These are phyloP conservation scores for Operophtera brumata DNA, from an alignment of 2,888 invertebrate genomes.

Conservation along the genomic window DNA sequence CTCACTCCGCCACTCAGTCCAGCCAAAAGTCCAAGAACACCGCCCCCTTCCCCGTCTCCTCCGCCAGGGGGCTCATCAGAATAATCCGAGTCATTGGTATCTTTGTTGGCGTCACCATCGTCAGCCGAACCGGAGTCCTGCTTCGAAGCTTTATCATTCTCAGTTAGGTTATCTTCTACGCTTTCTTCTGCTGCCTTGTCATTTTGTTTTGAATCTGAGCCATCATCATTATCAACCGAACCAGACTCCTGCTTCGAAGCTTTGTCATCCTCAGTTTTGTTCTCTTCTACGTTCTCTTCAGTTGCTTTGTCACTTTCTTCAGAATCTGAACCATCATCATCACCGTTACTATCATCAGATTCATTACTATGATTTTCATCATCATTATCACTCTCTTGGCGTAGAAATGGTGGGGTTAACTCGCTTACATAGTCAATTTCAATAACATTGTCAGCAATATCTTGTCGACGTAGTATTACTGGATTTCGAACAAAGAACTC, in stretches of 20 bases:
- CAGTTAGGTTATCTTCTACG: conserved; percentile 38
- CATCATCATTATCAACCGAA: conserved; percentile 26
- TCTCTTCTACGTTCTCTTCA: conserved; percentile 49
- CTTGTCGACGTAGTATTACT: conserved; percentile 42
- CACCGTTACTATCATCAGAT: conserved; percentile 32
- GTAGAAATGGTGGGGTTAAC: conserved; percentile 52
- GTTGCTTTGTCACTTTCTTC: conserved; percentile 40
- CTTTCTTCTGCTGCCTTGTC: conserved; percentile 50
- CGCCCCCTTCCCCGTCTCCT: conserved; percentile 74
- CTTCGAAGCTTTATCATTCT: conserved; percentile 40
- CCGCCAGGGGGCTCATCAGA: conserved; percentile 68
- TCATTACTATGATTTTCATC: conserved; percentile 31
- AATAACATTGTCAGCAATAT: conserved; percentile 50
- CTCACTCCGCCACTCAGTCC: conserved; percentile 74
- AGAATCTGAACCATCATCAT: conserved; percentile 12
- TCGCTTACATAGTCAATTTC: conserved; percentile 46
- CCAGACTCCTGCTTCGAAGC: conserved; percentile 47
- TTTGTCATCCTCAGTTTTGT: conserved; percentile 35
- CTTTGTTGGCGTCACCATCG: conserved; percentile 41
- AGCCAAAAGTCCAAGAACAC: conserved; percentile 67
- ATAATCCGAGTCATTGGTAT: conserved; percentile 55
- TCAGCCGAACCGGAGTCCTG: conserved; percentile 42
- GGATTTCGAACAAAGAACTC: conserved; percentile 25
- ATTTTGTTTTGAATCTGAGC: conserved; percentile 29
- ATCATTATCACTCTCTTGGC: conserved; percentile 49